These are phyloP conservation scores for Piscicola geometra DNA, from an alignment of 2,888 invertebrate genomes.

Conservation along the genomic window DNA sequence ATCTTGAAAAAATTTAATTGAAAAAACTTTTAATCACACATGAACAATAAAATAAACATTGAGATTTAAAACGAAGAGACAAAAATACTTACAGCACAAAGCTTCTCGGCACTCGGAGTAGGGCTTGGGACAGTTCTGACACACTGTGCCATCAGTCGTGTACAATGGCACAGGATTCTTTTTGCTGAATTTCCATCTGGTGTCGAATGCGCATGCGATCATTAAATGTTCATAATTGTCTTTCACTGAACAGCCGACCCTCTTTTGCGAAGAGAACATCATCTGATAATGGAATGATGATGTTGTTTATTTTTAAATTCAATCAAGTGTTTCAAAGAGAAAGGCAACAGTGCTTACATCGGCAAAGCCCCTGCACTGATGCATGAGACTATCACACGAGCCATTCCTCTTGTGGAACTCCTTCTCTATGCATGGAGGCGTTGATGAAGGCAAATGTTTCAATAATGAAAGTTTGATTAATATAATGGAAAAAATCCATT, in stretches of 20 bases:
- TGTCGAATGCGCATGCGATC: no score
- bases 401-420: neutral
- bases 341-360: no score
- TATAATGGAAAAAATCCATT: no score
- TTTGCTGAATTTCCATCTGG: neutral
- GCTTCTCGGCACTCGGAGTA: neutral
- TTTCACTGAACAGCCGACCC: neutral
- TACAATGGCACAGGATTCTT: neutral
- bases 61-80: no score
- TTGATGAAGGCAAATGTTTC: no score
- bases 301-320: neutral
- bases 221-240: no score
- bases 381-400: neutral
- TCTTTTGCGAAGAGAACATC: neutral
- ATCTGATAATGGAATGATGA: neutral
- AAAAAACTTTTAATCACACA: no score
- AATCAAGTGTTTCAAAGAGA: neutral
- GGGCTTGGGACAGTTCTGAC: neutral
- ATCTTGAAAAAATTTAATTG: no score
- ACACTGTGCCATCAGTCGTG: neutral
- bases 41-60: no score
- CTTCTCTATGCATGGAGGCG: no score
- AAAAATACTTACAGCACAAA: neutral
- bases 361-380: neutral
- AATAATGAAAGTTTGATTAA: no score